Base-by-base conservation (phyloP, 2,113 vertebrate genomes). In the Ammodytes dubius region DNA sequence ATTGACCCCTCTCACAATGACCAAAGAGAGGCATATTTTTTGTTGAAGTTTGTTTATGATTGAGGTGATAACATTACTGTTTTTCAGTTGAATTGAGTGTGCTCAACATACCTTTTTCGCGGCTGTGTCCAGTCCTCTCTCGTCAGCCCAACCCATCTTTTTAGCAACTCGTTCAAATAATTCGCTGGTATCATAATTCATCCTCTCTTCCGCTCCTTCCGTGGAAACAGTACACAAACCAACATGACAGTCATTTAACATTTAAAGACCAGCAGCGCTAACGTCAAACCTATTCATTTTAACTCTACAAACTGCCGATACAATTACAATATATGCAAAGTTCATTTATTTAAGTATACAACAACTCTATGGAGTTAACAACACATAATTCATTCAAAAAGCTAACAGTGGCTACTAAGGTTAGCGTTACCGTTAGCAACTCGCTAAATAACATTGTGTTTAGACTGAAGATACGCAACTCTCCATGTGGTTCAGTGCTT, bases 101-200 rank as follows among this genome's bases (percentile, higher is more conserved):
- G 11, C 9, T 27, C 27, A 63, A 70, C 86, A 47, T 57, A 95
- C 95, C 90, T 93, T 87, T 17, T 87, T 68, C 63, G 91, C 93
- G 14, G 88, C 82, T 9, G 56, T 13, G 14, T 94, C 90, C 61
- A 94, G 84, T 66, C 80, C 91, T 69, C 82, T 92, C 0, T 91
- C 39, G 1, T 81, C 66, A 8, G 61, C 77, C 95, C 94, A 94
- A 0, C 92, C 91, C 67, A 94, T 87, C 77, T 93, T 95, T 52
- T 77, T 56, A 1, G 93, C 86, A 42, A 95, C 93, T 87, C 83
- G 89, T 57, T 93, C 79, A 90, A 95, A 95, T 19, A 91, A 60
- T 0, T 19, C 81, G 15, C 70, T 15, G 5, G 87, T 87, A 0
- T 89, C 74, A 19, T 81, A 43, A 9, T 92, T 92, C 94, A 95